Evolutionary conservation across 1,140 invertebrate genomes (phyloP).

Genomic region (Wasmannia auropunctata): DNA sequence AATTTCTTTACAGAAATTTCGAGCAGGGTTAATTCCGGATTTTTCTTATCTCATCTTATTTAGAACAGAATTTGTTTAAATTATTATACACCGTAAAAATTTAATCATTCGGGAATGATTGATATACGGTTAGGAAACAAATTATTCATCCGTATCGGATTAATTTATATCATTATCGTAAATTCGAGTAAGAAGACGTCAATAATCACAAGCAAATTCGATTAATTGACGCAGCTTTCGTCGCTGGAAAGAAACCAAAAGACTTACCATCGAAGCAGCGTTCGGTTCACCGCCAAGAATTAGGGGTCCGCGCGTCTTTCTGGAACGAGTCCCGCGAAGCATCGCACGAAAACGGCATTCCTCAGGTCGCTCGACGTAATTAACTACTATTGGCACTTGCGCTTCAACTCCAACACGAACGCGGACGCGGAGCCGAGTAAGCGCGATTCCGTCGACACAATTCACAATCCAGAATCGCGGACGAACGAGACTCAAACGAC

Average conservation of each 20-base stretch:
- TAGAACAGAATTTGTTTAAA: background rate
- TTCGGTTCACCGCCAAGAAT: background rate
- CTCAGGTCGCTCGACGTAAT: background rate
- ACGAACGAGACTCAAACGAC: background rate
- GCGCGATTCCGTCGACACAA: background rate
- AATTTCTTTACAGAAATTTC: background rate
- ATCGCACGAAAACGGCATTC: background rate
- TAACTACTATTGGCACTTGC: background rate
- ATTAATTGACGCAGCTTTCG: background rate
- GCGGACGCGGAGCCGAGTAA: background rate
- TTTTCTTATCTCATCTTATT: background rate
- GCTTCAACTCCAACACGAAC: background rate
- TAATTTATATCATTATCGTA: background rate
- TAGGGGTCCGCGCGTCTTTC: too few species aligned
- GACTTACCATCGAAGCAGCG: background rate
- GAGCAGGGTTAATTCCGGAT: background rate
- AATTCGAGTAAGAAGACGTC: background rate
- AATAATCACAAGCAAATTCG: background rate
- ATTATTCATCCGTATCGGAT: background rate
- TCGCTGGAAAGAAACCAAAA: background rate
- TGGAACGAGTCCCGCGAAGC: too few species aligned
- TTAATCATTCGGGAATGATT: background rate
- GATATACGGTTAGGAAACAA: background rate
- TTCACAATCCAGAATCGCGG: background rate
- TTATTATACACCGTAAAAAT: background rate